phyloP scores from a whole-genome alignment of 2,113 vertebrate genomes.

The Channa maculata region DNA sequence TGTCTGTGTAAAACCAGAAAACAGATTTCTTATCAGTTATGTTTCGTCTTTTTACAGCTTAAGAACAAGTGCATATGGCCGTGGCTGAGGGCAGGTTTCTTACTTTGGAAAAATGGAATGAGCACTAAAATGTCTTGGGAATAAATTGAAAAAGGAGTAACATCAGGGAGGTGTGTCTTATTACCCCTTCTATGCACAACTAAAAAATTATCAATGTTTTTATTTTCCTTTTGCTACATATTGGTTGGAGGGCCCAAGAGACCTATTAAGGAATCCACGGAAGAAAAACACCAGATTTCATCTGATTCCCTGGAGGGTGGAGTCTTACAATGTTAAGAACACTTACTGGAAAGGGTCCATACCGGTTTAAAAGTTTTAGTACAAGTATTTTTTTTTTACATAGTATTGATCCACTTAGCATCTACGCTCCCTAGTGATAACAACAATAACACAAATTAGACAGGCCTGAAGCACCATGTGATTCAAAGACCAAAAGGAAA shows the following conservation, averaged over 20 bases:
- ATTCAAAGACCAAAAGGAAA: too few species aligned
- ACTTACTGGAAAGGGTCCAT: constrained; percentile 76
- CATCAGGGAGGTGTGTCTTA: constrained; percentile 54
- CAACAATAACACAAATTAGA: constrained; percentile 65
- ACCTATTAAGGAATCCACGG: constrained; percentile 83
- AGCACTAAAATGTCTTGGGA: constrained; percentile 54
- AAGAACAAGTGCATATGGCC: constrained; percentile 34
- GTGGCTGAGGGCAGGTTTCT: constrained; percentile 22
- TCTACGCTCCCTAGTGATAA: constrained; percentile 54
- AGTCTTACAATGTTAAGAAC: constrained; percentile 79
- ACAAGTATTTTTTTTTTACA: constrained; percentile 43
- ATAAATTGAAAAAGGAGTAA: constrained; percentile 53
- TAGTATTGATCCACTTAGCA: constrained; percentile 74
- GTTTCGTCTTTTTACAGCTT: constrained; percentile 13
- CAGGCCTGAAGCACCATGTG: constrained; percentile 29
- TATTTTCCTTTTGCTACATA: constrained; percentile 79
- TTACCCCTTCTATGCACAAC: constrained; percentile 61
- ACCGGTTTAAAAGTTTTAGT: constrained; percentile 72
- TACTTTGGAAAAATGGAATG: constrained; percentile 56
- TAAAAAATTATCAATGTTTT: constrained; percentile 81
- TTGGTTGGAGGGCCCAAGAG: constrained; percentile 78
- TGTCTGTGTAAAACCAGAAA: constrained; percentile 36
- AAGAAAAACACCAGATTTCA: constrained; percentile 87
- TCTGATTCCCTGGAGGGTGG: constrained; percentile 72
- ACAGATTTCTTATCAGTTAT: constrained; percentile 33